These are phyloP conservation scores for Columba livia DNA, from an alignment of 2,113 vertebrate species.

Conservation along the genomic window DNA sequence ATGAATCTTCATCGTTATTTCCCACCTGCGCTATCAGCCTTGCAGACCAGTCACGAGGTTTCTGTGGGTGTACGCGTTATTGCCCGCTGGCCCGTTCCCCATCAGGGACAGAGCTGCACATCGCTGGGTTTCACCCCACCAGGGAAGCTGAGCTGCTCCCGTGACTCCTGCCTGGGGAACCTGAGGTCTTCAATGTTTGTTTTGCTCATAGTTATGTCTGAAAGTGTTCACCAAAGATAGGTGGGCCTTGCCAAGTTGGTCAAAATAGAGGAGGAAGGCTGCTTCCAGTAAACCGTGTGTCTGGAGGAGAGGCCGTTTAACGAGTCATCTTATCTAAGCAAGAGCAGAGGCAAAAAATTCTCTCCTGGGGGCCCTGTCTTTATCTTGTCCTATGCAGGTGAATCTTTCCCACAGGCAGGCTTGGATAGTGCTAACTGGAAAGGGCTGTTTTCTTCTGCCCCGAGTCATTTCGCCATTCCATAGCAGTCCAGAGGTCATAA, in stretches of 20 bases:
- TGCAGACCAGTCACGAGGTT: accelerated
- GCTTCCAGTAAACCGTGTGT: background rate
- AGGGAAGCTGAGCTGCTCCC: background rate
- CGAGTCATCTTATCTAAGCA: background rate
- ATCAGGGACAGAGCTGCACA: background rate
- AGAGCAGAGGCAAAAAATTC: constrained; percentile 27
- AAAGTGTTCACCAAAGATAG: constrained; percentile 18
- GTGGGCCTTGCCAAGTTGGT: background rate
- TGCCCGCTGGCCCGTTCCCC: background rate
- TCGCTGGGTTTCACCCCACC: background rate
- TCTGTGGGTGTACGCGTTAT: background rate
- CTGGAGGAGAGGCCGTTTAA: constrained; percentile 2
- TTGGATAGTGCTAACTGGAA: constrained; percentile 1
- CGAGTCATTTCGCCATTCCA: background rate
- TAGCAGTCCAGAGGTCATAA: background rate
- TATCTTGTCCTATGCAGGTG: constrained; percentile 45
- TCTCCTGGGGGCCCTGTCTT: background rate
- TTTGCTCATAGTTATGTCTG: background rate
- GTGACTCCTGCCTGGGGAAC: background rate
- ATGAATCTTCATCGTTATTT: background rate
- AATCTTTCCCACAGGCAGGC: constrained; percentile 7
- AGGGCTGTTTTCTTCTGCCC: background rate
- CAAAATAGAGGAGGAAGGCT: background rate
- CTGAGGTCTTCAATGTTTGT: background rate
- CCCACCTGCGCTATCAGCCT: accelerated